Evolutionary conservation across 2,113 vertebrate genomes (phyloP).

Genomic region (Myotis davidii): DNA sequence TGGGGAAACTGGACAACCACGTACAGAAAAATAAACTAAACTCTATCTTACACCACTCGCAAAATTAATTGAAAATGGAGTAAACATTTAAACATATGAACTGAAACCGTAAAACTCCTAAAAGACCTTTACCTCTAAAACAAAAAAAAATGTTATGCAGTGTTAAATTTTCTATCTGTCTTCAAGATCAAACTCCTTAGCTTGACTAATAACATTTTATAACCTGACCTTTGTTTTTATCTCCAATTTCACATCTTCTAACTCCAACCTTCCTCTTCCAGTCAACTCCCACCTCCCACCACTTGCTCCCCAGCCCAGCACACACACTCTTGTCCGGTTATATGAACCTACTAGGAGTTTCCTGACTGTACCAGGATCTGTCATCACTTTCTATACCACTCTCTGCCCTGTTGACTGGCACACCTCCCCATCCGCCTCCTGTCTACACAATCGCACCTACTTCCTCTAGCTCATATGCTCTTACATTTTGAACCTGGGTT

Average conservation of each 20-base stretch:
- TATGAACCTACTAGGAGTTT: not conserved
- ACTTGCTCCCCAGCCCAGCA: fast-evolving
- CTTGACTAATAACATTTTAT: not conserved
- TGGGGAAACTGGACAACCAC: not conserved
- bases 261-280: not conserved
- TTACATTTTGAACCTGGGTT: not conserved
- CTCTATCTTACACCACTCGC: not conserved
- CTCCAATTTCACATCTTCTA: not conserved
- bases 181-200: not conserved
- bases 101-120: not conserved
- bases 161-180: not conserved
- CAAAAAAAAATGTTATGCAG: not conserved
- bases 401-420: not conserved
- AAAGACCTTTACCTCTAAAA: not conserved
- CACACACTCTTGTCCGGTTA: not conserved
- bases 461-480: not conserved
- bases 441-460: fast-evolving
- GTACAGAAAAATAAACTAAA: not conserved
- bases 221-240: not conserved
- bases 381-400: not conserved
- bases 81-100: not conserved
- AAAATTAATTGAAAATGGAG: not conserved
- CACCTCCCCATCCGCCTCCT: too few species aligned
- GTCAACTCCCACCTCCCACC: not conserved
- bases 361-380: not conserved